A percentile compares a stretch with the other conserved stretches of the same genome.
Conservation (phyloP, 2,797 vertebrate genomes). For the Oreochromis mossambicus region DNA sequence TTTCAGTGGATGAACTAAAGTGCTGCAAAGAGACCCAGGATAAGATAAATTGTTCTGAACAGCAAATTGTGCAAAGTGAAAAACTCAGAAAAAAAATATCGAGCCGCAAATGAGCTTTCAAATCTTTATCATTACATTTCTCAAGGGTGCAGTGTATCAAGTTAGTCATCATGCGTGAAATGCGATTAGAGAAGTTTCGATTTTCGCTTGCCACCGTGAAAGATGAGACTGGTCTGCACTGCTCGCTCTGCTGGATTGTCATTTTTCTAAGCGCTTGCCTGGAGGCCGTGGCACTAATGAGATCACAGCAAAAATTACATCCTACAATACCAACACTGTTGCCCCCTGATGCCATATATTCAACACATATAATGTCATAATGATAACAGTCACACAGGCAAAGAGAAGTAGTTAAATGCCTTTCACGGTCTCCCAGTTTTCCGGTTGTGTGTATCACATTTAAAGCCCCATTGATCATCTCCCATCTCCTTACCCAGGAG, state of each 20-base stretch:
- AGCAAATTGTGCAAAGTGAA: neutral
- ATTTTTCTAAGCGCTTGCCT: neutral
- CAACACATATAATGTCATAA: neutral
- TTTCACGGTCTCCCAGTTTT: neutral
- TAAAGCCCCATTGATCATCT: neutral
- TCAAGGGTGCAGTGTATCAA: neutral
- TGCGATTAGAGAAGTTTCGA: neutral
- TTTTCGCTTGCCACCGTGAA: neutral
- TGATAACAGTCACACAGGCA: neutral
- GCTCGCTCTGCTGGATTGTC: neutral
- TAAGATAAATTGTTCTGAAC: neutral
- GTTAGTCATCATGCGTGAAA: neutral
- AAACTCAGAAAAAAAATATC: neutral
- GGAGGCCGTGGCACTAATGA: neutral
- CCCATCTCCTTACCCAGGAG: slow-evolving; percentile 71
- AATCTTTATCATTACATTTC: neutral
- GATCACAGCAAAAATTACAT: neutral
- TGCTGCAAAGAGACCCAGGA: neutral
- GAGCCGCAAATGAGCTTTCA: neutral
- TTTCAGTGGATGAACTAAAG: neutral
- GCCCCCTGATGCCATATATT: neutral
- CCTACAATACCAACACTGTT: neutral
- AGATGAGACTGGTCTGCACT: neutral
- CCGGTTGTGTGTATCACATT: neutral
- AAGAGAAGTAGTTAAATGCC: neutral